A percentile compares a stretch with the other conserved stretches of the same genome.
These are phyloP conservation scores for Mirounga angustirostris DNA, from an alignment of 2,113 vertebrate genomes.

Conservation along the genomic window DNA sequence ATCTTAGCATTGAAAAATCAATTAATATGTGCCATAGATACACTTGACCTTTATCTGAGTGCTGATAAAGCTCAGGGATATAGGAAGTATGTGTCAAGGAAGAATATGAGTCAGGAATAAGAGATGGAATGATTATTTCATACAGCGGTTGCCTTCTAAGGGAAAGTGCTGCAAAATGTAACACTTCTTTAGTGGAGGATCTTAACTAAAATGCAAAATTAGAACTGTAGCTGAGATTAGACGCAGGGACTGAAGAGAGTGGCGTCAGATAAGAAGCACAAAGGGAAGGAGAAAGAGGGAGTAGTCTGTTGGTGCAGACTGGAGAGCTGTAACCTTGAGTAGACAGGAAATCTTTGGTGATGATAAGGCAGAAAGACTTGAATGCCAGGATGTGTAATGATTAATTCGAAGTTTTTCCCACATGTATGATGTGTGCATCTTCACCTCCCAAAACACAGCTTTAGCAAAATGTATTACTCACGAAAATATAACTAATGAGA, in stretches of 20 bases:
- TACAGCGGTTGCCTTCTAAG: not conserved
- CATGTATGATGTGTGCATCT: not conserved
- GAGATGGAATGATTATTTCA: not conserved
- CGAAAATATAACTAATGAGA: not conserved
- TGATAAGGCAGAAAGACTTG: not conserved
- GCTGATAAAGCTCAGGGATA: not conserved
- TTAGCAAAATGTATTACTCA: not conserved
- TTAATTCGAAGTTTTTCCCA: not conserved
- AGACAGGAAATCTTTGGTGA: not conserved
- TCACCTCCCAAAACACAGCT: not conserved
- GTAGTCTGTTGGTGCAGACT: no score
- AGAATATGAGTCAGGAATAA: not conserved
- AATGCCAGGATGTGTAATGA: fast-evolving
- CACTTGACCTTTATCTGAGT: not conserved
- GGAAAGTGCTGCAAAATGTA: not conserved
- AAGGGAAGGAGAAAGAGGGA: not conserved
- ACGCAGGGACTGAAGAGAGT: not conserved
- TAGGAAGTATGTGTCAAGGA: no score
- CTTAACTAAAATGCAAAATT: not conserved
- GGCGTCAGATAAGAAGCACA: not conserved
- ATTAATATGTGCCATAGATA: not conserved
- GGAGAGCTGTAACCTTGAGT: fast-evolving
- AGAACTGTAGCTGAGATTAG: not conserved
- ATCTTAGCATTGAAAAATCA: not conserved
- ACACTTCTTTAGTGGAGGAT: not conserved